Percentiles rank a stretch among this genome's conserved stretches.
Conservation (phyloP, 92 coral and sea anemone species). For the Palythoa grandiflora region DNA sequence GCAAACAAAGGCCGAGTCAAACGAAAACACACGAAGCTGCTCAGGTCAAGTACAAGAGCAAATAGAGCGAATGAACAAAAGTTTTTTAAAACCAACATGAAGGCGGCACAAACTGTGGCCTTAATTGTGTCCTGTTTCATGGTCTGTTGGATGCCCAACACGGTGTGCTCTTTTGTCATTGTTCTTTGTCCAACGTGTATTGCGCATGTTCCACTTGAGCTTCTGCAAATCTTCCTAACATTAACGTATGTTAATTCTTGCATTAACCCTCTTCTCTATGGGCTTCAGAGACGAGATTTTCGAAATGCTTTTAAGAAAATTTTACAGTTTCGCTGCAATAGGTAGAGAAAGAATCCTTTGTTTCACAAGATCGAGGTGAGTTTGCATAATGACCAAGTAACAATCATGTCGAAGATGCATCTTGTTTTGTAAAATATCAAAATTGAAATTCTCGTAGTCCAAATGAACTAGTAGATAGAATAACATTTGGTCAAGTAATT, state of each 20-base stretch:
- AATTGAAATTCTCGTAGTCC: background rate
- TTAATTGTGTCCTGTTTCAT: constrained; percentile 28
- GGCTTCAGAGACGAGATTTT: constrained; percentile 43
- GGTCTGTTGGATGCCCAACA: constrained; percentile 39
- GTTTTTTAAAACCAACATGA: constrained; percentile 35
- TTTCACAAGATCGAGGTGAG: background rate
- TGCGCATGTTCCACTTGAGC: background rate
- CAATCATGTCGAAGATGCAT: background rate
- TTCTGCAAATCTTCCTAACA: background rate
- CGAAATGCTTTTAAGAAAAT: constrained; percentile 41
- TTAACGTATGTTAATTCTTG: constrained; percentile 18
- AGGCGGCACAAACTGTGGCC: constrained; percentile 40
- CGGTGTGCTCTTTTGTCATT: background rate
- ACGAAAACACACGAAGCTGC: constrained; percentile 1
- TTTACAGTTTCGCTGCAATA: constrained; percentile 13
- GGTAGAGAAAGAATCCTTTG: background rate
- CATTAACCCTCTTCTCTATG: constrained; percentile 33
- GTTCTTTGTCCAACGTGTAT: background rate
- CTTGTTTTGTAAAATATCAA: background rate
- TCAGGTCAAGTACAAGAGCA: constrained; percentile 7
- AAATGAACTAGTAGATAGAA: no score
- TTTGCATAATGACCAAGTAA: background rate
- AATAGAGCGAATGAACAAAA: constrained; percentile 8
- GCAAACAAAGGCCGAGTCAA: background rate
- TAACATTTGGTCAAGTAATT: no score